Base-by-base conservation (phyloP, 2,797 vertebrate genomes). In the Onychomys arenicola region DNA sequence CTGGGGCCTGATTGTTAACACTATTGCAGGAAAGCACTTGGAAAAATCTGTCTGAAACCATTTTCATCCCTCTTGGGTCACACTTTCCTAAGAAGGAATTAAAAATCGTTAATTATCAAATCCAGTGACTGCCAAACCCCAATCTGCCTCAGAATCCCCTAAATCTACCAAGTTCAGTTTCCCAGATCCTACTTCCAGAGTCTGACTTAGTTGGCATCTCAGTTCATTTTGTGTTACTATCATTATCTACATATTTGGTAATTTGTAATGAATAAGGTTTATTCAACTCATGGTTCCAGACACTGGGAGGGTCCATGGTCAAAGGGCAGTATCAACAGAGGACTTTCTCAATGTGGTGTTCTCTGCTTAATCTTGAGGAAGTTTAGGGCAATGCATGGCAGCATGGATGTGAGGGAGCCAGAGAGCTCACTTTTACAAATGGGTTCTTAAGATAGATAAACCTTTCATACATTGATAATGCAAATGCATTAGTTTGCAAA, bases 21-120 rank as follows among this genome's bases (percentile, higher is more conserved):
- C 25, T 57, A 80, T 32, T 77, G 87, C 67, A 87, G 43, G 49
- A 93, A 73, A 76, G 6, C 59, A 49, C 80, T 96, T 69, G 76
- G 2, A 46, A 77, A 78, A 63, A 55, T 13, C 14, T 37, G 14
- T 55, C 82, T 69, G 63, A 95, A 87, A 90, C 32, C 43, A 40
- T 94, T 92, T 82, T 89, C 71, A 86, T 73, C n/a, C 92, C 32
- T 94, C 27, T 32, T 69, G 37, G 40, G 61, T 52, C 78, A 71
- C 6, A 37, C 88, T 92, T 95, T 90, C 89, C 82, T 86, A 37
- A 93, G 52, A 87, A 88, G 89, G 71, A 83, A 13, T 83, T 83
- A 90, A 78, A 78, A 65, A 52, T 90, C 49, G 93, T 97, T 63
- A 94, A 23, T 96, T 94, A 69, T 81, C 61, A 85, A 77, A 49